Evolutionary conservation across 2,113 vertebrate species (phyloP).

Genomic region (Elgaria multicarinata): DNA sequence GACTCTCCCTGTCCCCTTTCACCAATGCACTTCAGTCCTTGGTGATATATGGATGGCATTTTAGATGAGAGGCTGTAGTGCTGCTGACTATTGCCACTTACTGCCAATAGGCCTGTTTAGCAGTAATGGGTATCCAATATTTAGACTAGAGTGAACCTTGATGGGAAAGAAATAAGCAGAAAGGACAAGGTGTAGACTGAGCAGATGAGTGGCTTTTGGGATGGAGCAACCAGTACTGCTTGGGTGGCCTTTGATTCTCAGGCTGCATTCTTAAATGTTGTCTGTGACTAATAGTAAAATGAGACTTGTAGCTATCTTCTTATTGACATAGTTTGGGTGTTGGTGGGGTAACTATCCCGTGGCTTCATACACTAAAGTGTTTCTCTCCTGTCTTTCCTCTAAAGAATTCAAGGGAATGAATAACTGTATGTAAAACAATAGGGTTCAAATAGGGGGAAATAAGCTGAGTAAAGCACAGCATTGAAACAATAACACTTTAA

Average conservation of each 20-base stretch:
- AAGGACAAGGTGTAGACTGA: too few species aligned
- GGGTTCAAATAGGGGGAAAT: background rate
- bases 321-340: too few species aligned
- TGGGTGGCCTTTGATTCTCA: background rate
- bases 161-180: background rate
- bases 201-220: background rate
- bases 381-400: background rate
- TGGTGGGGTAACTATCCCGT: background rate
- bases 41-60: background rate
- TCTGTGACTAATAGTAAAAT: background rate
- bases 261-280: background rate
- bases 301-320: background rate
- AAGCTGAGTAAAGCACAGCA: background rate
- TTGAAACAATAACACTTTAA: background rate
- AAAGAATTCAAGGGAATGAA: background rate
- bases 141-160: background rate
- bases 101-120: background rate
- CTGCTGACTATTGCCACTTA: background rate
- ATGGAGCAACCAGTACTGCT: background rate
- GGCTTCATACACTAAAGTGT: background rate
- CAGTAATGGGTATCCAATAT: background rate
- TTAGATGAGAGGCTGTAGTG: background rate
- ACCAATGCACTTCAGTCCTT: background rate
- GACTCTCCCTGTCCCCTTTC: too few species aligned
- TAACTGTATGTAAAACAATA: background rate